A percentile compares a stretch with the other conserved stretches of the same genome.
These are phyloP conservation scores for Catharus fuscescens DNA, from an alignment of 2,113 vertebrate genomes.

Conservation along the genomic window DNA sequence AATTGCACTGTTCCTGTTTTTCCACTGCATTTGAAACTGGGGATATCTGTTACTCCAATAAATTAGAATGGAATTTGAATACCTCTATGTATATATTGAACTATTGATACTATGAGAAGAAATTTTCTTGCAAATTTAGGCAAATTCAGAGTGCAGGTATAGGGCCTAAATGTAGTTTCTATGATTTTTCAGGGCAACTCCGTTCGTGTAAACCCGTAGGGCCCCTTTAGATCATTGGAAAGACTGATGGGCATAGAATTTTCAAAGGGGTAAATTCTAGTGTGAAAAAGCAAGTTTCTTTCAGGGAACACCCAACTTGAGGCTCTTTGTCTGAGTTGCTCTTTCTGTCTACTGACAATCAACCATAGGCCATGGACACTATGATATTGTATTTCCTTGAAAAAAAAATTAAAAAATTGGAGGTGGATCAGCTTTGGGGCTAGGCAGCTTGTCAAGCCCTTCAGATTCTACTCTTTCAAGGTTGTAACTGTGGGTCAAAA, in stretches of 20 bases:
- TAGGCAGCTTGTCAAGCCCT: background rate
- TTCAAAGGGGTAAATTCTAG: background rate
- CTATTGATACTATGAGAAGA: background rate
- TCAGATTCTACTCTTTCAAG: background rate
- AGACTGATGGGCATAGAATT: background rate
- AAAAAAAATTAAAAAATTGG: no score
- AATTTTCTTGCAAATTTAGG: background rate
- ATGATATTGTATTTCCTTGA: fast-evolving
- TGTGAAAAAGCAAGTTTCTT: background rate
- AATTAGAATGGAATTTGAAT: background rate
- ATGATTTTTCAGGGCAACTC: background rate
- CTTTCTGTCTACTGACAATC: background rate
- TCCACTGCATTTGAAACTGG: background rate
- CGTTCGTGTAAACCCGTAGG: background rate
- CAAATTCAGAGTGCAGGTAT: background rate
- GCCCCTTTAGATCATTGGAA: background rate
- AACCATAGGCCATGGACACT: background rate
- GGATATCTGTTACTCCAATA: background rate
- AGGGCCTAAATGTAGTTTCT: background rate
- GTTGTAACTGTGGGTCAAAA: background rate
- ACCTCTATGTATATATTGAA: background rate
- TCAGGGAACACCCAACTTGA: background rate
- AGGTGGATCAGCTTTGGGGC: background rate
- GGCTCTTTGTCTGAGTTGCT: background rate
- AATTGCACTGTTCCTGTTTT: background rate